Evolutionary conservation across 2,113 vertebrate genomes (phyloP), one percentile per base, ranked within the genome.

Genomic region (Sphaerodactylus townsendi): DNA sequence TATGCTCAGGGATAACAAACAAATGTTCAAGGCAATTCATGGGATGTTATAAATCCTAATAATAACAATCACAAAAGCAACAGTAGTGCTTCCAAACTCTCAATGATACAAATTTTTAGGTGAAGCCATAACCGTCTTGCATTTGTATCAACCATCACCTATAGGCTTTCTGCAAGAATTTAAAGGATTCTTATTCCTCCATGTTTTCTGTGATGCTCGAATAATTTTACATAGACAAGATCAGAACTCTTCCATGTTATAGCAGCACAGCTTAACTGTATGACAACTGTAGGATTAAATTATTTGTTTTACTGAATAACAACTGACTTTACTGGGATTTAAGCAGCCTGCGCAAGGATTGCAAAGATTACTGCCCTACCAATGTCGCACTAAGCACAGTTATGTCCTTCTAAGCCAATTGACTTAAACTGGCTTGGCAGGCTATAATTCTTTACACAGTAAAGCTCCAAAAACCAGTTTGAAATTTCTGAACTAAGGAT

Each of bases 401-500:
- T 62, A 28, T 28, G 25, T 25, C 59, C 59, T 62, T 62, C 25
- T 62, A 62, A 62, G 10, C 25, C 59, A 23, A 62, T 62, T 62
- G 59, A 10, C 59, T 62, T 56, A 17, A 56, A 56, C 23, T 56
- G 53, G 19, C 6, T 56, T 56, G 23, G 19, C 21, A 21, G 19
- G 53, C 19, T 56, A 56, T 23, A 56, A 1, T 56, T 56, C 53
- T 56, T 65, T 65, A 56, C 37, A 94, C 93, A 82, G 86, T 90
- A 90, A 92, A 90, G 92, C 68, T 91, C 83, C 90, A 94, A 95
- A 92, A 95, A 86, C 81, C 80, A 95, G 94, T 89, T 93, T 94
- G 92, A 89, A 96, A 95, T 94, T 95, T 96, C 92, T 89, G 85
- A 85, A 90, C 71, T 94, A 88, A 92, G 96, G 90, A 93, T 95